phyloP scores from a whole-genome alignment of 2,888 invertebrate species.

The Aphodius granarius region DNA sequence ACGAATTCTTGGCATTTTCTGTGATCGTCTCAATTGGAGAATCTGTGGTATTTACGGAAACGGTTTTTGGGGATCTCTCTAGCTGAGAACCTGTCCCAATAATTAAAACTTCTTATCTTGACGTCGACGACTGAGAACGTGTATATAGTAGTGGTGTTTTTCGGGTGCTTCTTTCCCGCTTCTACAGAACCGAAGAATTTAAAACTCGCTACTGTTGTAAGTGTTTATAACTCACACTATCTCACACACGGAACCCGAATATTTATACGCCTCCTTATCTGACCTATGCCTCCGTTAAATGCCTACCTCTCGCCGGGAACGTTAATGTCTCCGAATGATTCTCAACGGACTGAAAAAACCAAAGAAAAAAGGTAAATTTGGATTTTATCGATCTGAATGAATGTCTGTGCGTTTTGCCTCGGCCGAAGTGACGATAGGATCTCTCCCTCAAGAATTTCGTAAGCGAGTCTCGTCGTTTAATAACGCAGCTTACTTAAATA shows the following conservation, averaged over 20 bases:
- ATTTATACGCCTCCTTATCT: constrained; percentile 32
- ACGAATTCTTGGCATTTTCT: background rate
- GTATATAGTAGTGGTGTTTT: background rate
- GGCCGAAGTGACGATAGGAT: constrained; percentile 1
- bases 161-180: constrained; percentile 20
- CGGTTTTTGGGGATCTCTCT: background rate
- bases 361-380: background rate
- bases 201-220: constrained; percentile 35
- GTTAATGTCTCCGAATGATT: background rate
- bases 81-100: constrained; percentile 15
- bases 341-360: background rate
- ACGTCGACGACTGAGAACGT: background rate
- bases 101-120: constrained; percentile 14
- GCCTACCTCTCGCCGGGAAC: constrained; percentile 5
- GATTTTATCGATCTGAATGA: constrained; percentile 14
- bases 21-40: background rate
- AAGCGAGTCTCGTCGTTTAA: background rate
- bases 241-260: constrained; percentile 24
- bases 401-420: background rate
- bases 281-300: constrained; percentile 28
- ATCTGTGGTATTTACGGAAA: background rate
- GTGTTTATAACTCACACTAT: constrained; percentile 34
- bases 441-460: background rate
- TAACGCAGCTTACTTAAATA: background rate
- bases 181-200: constrained; percentile 35